Base-by-base conservation (phyloP, 2,888 invertebrate genomes). In the Carterocephalus palaemon region DNA sequence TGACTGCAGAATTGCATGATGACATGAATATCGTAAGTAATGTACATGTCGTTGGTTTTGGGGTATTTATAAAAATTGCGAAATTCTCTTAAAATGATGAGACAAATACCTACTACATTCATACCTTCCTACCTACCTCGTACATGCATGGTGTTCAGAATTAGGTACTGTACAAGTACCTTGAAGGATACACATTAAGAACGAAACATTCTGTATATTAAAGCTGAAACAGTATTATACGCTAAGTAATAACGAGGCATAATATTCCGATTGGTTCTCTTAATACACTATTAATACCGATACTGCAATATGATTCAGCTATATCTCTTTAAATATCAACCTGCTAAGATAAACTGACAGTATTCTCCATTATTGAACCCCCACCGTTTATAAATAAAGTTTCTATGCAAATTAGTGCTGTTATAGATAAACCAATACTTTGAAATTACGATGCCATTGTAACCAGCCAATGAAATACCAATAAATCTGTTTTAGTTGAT, bases 1-100 rank as follows among this genome's bases (percentile, higher is more conserved):
- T 79, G 75, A 79, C 64, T 67, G 76, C 67, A 61, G 59, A 69
- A 66, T 65, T 69, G 71, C 69, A 66, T 61, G 59, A 55, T 62
- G 54, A 57, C 59, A n/a, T n/a, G n/a, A n/a, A n/a, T n/a, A n/a
- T n/a, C n/a, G n/a, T n/a, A n/a, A n/a, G n/a, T 29, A 42, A 39
- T 23, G 3, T 29, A 46, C 10, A 33, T 46, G 29, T 33, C 39
- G 53, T 51, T 38, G 47, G 48, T 41, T 9, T 37, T 22, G 49
- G 31, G n/a, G n/a, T n/a, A n/a, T n/a, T n/a, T n/a, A n/a, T n/a
- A n/a, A n/a, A n/a, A n/a, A n/a, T n/a, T n/a, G n/a, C n/a, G n/a
- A n/a, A n/a, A n/a, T n/a, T n/a, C n/a, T n/a, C n/a, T n/a, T n/a
- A n/a, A n/a, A n/a, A n/a, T n/a, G n/a, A n/a, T n/a, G n/a, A n/a